Evolutionary conservation across 1,140 invertebrate species (phyloP), one percentile per base, ranked within the genome.

Genomic region (Eumaeus atala): DNA sequence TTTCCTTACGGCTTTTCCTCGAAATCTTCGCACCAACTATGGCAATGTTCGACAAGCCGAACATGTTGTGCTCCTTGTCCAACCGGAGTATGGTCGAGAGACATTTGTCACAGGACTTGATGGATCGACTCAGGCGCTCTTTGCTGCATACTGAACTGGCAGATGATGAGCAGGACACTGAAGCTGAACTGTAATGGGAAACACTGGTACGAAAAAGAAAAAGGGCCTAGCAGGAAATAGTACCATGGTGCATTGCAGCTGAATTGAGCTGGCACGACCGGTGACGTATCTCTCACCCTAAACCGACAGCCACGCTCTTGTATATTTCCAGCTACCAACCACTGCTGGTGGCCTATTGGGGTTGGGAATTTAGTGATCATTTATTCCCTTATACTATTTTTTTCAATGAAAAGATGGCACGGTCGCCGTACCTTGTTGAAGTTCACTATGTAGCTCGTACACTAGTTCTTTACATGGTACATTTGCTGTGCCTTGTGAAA

Each of bases 21-120:
- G 69, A 73, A 44, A 60, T 53, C 10, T 65, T 72, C 44, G 70
- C 54, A 34, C 66, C 70, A 47, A 74, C 67, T 0, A 82, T 79
- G 9, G 77, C 63, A 35, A 82, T 81, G 54, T 78, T 82, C 2
- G 81, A 80, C 47, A 84, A 12, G 7, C 82, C 79, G 58, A 82
- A 84, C 68, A 85, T 62, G 14, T 81, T 85, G 21, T 85, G 76
- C 48, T 83, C 79, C 61, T 66, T 71, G 55, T 85, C 77, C 21
- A 86, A 50, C 9, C 61, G 66, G 0, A 86, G 63, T 54, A 86
- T 79, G 1, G 83, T 86, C 8, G 78, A 84, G 12, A 86, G 53
- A 16, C 68, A 77, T 62, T 72, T 81, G 40, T 83, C 76, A 8
- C 67, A 66, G n/a, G 67, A 66, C 57, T 60, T 76, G 7, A 54